Evolutionary conservation across 2,888 invertebrate genomes (phyloP).

Genomic region (Caenorhabditis sp.): DNA sequence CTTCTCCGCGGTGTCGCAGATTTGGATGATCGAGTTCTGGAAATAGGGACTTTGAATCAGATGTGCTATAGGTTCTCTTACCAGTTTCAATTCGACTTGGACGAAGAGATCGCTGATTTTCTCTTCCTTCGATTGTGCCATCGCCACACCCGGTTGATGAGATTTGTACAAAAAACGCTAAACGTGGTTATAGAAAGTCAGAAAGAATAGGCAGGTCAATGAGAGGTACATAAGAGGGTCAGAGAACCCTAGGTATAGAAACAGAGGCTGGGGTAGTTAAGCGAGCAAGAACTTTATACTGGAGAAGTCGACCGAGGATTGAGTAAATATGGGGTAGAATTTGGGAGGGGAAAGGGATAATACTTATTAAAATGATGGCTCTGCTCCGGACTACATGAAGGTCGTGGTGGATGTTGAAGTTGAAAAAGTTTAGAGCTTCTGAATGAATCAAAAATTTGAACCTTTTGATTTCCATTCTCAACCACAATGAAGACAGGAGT

Average conservation of each 20-base stretch:
- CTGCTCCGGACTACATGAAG: no score
- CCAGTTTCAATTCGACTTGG: constrained; percentile 45
- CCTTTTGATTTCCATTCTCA: no score
- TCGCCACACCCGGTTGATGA: not conserved
- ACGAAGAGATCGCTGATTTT: constrained; percentile 34
- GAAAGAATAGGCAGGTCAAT: not conserved
- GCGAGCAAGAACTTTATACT: not conserved
- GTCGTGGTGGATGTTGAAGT: no score
- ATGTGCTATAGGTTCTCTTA: not conserved
- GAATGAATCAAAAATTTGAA: no score
- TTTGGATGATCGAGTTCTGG: constrained; percentile 15
- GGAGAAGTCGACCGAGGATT: no score
- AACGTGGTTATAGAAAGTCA: not conserved
- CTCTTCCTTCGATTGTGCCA: constrained; percentile 32
- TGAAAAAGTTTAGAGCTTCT: no score
- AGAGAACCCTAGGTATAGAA: not conserved
- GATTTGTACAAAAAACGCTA: not conserved
- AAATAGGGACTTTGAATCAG: not conserved
- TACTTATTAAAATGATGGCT: no score
- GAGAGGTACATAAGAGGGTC: not conserved
- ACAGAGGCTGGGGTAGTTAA: not conserved
- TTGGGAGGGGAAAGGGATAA: no score
- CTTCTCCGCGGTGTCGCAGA: constrained; percentile 7
- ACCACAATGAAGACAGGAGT: no score
- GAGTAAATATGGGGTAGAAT: no score